Conservation (phyloP, 2,113 vertebrate genomes). For the Sinocyclocheilus anshuiensis region DNA sequence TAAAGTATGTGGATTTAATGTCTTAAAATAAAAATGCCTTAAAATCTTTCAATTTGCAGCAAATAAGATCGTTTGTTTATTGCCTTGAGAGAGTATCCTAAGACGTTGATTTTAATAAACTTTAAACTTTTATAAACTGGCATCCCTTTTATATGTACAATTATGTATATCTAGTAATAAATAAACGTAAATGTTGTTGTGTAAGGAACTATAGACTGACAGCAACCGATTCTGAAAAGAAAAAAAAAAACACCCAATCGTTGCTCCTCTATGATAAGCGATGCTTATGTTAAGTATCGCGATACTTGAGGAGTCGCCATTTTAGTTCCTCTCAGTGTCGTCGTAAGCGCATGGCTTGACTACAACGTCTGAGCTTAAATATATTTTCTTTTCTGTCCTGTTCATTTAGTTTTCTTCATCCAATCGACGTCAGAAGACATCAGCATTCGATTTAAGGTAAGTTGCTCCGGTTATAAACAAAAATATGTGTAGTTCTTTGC, state of each 20-base stretch:
- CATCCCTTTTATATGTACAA: background rate
- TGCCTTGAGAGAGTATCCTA: background rate
- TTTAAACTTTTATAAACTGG: background rate
- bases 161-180: background rate
- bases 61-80: background rate
- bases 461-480: background rate
- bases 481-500: too few relatives aligned
- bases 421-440: background rate
- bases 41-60: background rate
- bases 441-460: background rate
- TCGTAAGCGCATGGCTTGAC: background rate
- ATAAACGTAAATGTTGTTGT: background rate
- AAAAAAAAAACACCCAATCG: background rate
- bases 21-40: background rate
- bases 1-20: conserved; percentile 19
- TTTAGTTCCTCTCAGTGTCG: conserved; percentile 16
- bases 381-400: background rate
- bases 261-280: background rate
- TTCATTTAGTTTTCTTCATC: background rate
- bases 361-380: background rate
- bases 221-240: background rate
- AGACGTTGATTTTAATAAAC: conserved; percentile 7
- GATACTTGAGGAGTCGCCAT: background rate
- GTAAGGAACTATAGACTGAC: background rate
- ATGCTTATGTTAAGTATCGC: background rate